Evolutionary conservation across 2,113 vertebrate species (phyloP), one percentile per base, ranked within the genome.

Genomic region (Phodopus roborovskii): DNA sequence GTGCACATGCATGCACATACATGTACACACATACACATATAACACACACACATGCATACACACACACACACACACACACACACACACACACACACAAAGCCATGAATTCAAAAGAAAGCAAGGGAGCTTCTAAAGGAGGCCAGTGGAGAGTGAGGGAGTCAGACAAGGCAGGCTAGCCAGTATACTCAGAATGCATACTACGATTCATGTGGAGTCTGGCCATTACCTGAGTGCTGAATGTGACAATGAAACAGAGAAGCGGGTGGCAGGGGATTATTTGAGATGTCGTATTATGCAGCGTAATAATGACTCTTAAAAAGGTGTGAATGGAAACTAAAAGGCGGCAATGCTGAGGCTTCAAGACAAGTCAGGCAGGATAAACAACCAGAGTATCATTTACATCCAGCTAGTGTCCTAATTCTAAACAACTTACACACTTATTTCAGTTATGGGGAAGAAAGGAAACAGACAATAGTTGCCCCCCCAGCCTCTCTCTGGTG

Each of bases 391-490:
- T 20, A 97, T 96, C 97, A 97, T 71, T 94, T 97, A 96, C 79
- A 96, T 97, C 96, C 17, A 87, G 86, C 97, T 97, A 84, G 96
- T 96, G 94, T 97, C 96, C 79, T 97, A 95, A 91, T 98, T 98
- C 96, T 97, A 74, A 97, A 96, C 92, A 97, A 96, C 97, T 97
- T 98, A 96, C 22, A 68, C 53, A 86, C n/a, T n/a, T n/a, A n/a
- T 97, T 98, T 98, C 93, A 97, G 96, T 98, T 98, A 97, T 95
- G 17, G 90, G 97, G 97, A 98, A 94, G 45, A 98, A 98, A 96
- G 58, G 26, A 64, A 64, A 64, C 26, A 64, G 62, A 64, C 9
- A 64, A 64, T 30, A 30, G 62, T 64, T 8, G 26, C 62, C 22
- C 24, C 22, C n/a, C n/a, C n/a, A n/a, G n/a, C n/a, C 24, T 28